Base-by-base conservation (phyloP, 2,888 invertebrate species). In the Erpobdella octoculata region DNA sequence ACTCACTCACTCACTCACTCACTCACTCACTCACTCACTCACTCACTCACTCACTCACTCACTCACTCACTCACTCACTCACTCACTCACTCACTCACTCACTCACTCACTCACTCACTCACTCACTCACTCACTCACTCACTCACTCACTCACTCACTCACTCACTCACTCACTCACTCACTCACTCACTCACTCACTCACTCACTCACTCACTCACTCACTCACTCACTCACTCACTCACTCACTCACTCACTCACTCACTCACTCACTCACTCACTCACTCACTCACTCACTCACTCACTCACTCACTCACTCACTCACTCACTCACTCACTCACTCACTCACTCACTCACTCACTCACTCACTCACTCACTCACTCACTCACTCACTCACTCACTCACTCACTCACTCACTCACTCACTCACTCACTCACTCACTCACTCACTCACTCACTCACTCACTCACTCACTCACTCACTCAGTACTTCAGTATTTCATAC, bases 221-320 rank as follows among this genome's bases (percentile, higher is more conserved):
- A 70, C 61, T 41, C 59, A 58, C 36, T 46, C 62, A 72, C 36
- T 68, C 37, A 71, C 38, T 68, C 53, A 33, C 28, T 21, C 59
- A 58, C 41, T 41, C 41, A 41, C 41, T 41, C 41, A 41, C 41
- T 41, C 41, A 41, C 41, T 41, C 41, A 41, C 41, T 41, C 41
- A 41, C 41, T 41, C 41, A 41, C 41, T 41, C 41, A 41, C 41
- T 41, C 41, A 41, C 41, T 41, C 41, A 41, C 41, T 41, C 41
- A 41, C 41, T 41, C 41, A 41, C 41, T 41, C 41, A 41, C 41
- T 41, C 41, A 41, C 41, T 41, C 41, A 41, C 41, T 41, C 41
- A 41, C 41, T 41, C 41, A 41, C 41, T 41, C 41, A 41, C 41
- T 41, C 41, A 41, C 41, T 41, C 41, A 41, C 41, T 41, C 41